These are phyloP conservation scores for Aphelocoma californica DNA, from an alignment of 2,797 vertebrate genomes.

Conservation along the genomic window DNA sequence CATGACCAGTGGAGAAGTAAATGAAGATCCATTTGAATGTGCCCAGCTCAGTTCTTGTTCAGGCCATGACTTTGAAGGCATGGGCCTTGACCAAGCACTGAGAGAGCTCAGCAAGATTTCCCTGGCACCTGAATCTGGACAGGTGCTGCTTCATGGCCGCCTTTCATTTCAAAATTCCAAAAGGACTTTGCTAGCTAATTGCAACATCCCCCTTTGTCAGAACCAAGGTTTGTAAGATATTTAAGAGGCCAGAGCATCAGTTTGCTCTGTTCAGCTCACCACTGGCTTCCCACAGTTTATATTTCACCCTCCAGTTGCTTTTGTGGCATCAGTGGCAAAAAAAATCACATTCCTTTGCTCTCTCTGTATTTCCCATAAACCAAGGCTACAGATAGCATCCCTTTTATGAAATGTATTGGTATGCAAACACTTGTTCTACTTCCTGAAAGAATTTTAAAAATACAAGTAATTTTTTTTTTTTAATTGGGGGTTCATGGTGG, in stretches of 20 bases:
- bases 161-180: neutral
- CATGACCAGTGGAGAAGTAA: neutral
- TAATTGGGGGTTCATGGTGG: neutral
- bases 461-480: neutral
- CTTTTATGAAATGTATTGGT: neutral
- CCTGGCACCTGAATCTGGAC: neutral
- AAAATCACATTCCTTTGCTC: neutral
- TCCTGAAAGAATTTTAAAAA: neutral
- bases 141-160: neutral
- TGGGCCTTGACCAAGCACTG: neutral
- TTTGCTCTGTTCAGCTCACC: neutral
- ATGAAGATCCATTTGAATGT: neutral
- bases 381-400: neutral
- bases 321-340: neutral
- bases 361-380: neutral
- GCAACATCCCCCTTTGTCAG: neutral
- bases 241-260: neutral
- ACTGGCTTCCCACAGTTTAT: neutral
- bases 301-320: neutral
- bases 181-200: neutral
- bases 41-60: neutral
- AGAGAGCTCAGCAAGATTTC: neutral
- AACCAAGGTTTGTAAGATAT: neutral
- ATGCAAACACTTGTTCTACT: neutral
- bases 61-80: neutral